Base-by-base conservation (phyloP, 2,797 vertebrate genomes). In the Coracias cyanogaster region DNA sequence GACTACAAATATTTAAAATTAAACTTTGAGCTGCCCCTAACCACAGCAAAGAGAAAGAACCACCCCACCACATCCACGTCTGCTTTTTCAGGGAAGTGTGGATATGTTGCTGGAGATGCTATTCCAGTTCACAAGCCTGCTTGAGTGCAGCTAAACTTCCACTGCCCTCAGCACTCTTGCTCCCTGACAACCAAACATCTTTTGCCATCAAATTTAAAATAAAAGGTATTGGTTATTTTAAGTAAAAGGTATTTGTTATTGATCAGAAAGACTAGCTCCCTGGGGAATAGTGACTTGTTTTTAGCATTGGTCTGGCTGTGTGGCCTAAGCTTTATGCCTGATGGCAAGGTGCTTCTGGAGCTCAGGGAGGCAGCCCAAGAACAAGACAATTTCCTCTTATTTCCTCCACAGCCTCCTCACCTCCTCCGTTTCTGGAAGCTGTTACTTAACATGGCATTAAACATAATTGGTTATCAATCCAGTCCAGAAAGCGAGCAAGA, bases 361-460 rank as follows among this genome's bases (percentile, higher is more conserved):
- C 57, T 31, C 41, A 28, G 37, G 43, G 41, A 49, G 21, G 55
- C 28, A 86, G 62, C 35, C 2, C 5, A 61, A 24, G 55, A 89
- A 60, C 39, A 72, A 79, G 77, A 31, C 62, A 91, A 49, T 93
- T 92, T 89, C 61, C 61, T 73, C 86, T 87, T 89, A 84, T 71
- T 65, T 77, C 29, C 35, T 91, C 37, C 66, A 41, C 31, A 49
- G 52, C 76, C 45, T 81, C 29, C 80, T 96, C 70, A 73, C 33
- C 67, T 64, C 26, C 60, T 89, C 64, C 3, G 5, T 73, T 94
- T 92, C 93, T 86, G 37, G 4, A 90, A 80, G 81, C 69, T 72
- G 65, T 58, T 87, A 88, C 76, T 95, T 92, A 91, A 91, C 61
- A 79, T 8, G 86, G 61, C 82, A 51, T 82, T 90, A 91, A 83